Percentiles rank a stretch among this genome's conserved stretches.
Evolutionary conservation across 2,113 vertebrate genomes (phyloP).

Genomic region (Bothrops jararaca): DNA sequence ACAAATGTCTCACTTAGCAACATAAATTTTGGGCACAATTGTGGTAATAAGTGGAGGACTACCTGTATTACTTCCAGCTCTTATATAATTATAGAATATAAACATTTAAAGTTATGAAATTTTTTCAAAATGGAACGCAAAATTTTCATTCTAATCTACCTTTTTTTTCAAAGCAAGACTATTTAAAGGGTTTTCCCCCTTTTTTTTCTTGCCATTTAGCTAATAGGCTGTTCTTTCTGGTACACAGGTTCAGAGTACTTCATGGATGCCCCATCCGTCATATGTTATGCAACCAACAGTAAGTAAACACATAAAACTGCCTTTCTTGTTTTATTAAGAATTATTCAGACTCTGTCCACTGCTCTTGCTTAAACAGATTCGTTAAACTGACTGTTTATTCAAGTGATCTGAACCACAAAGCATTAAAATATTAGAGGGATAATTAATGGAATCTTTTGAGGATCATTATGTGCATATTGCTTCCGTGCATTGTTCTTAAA

Average conservation of each 20-base stretch:
- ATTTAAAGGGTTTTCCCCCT: neutral
- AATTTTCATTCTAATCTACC: neutral
- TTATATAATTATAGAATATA: neutral
- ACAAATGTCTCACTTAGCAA: too few species aligned
- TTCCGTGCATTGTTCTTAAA: neutral
- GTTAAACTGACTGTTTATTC: neutral
- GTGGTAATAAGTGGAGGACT: too few species aligned
- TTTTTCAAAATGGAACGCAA: neutral
- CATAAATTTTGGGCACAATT: too few species aligned
- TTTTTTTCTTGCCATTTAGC: conserved; percentile 59
- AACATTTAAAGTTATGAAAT: neutral
- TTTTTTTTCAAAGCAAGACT: neutral
- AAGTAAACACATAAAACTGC: conserved; percentile 74
- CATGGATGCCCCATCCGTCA: conserved; percentile 99
- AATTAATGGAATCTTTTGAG: neutral
- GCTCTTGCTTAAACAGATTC: neutral
- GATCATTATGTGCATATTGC: neutral
- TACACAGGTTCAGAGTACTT: conserved; percentile 97
- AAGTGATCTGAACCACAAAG: neutral
- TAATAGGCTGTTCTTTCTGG: conserved; percentile 71
- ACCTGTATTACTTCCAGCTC: neutral
- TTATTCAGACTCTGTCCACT: neutral
- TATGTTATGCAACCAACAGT: conserved; percentile 99
- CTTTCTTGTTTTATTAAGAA: conserved; percentile 48
- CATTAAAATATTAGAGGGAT: neutral